Evolutionary conservation across 2,113 vertebrate genomes (phyloP).

Genomic region (Drymodes brunneopygia): DNA sequence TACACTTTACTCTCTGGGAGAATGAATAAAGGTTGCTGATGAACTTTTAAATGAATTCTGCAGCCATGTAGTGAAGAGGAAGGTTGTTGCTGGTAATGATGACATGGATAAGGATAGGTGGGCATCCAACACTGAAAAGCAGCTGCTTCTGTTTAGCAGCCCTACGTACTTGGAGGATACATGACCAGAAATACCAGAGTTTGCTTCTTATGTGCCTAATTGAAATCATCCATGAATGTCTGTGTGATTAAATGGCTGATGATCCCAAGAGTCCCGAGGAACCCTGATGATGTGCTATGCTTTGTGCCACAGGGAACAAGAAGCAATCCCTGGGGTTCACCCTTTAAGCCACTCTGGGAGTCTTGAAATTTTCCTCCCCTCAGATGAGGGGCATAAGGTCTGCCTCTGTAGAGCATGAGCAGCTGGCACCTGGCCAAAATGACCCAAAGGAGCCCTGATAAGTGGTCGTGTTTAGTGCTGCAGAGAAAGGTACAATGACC

Average conservation of each 20-base stretch:
- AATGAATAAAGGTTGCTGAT: rapidly evolving
- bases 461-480: not conserved
- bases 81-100: not conserved
- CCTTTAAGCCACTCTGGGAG: not conserved
- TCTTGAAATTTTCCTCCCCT: not conserved
- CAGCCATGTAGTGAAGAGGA: not conserved
- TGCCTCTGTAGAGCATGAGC: not conserved
- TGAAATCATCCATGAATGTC: rapidly evolving
- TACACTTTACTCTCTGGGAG: not conserved
- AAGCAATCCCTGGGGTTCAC: not conserved
- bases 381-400: not conserved
- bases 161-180: not conserved
- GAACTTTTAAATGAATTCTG: not conserved
- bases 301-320: not conserved
- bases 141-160: not conserved
- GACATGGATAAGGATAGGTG: not conserved
- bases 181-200: not conserved
- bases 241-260: not conserved
- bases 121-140: not conserved
- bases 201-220: not conserved
- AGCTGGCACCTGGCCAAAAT: not conserved
- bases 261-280: not conserved
- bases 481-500: not conserved
- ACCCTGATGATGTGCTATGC: not conserved
- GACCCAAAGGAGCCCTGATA: not conserved